A percentile compares a stretch with the other conserved stretches of the same genome.
phyloP scores from a whole-genome alignment of 2,888 invertebrate species.

The Agonopterix heracliana region DNA sequence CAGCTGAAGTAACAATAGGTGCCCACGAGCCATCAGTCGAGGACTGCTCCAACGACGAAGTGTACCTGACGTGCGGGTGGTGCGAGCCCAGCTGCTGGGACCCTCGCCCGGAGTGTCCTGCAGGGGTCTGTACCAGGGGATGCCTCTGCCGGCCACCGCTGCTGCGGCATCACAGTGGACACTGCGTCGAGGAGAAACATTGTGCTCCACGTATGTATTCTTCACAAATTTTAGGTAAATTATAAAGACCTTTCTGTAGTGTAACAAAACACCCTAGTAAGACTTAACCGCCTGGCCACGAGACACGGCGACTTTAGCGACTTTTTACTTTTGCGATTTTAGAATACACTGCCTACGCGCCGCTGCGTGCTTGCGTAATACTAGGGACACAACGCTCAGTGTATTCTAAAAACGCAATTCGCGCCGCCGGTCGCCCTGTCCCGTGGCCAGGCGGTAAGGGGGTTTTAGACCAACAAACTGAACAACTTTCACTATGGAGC shows the following conservation, averaged over 20 bases:
- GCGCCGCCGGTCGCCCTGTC: no score
- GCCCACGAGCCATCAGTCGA: constrained; percentile 35
- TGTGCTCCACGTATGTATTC: constrained; percentile 39
- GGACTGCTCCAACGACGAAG: constrained; percentile 51
- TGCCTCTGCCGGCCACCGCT: constrained; percentile 53
- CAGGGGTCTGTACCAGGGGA: constrained; percentile 41
- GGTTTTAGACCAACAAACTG: no score
- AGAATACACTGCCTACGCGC: no score
- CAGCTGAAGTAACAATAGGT: constrained; percentile 25
- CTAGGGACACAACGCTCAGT: no score
- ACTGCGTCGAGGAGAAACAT: constrained; percentile 37
- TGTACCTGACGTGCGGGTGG: constrained; percentile 52
- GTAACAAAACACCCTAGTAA: no score
- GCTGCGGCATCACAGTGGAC: constrained; percentile 47
- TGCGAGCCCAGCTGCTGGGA: constrained; percentile 55
- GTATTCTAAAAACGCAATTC: no score
- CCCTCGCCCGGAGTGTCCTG: constrained; percentile 37
- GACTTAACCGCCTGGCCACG: no score
- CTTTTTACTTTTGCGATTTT: no score
- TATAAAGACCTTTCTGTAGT: background rate
- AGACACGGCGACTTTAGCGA: no score
- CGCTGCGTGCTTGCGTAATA: no score
- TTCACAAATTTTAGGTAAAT: background rate
- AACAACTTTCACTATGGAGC: no score
- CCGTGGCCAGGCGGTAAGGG: no score